Conservation (phyloP, 2,888 invertebrate species). For the Cryptocephalus moraei region DNA sequence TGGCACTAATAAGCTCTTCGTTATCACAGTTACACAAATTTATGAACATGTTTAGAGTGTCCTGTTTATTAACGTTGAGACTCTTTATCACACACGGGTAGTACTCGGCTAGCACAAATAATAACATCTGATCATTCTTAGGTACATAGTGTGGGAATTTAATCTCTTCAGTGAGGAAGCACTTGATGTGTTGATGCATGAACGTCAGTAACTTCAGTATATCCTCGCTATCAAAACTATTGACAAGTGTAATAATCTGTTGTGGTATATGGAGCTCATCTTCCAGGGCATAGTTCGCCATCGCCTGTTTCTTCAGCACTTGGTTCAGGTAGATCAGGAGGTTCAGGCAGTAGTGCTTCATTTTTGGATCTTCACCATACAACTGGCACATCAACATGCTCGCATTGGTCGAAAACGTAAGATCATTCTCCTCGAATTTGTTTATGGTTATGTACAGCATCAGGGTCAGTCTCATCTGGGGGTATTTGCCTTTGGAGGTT, state of each 20-base stretch:
- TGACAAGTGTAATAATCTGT: slow-evolving; percentile 15
- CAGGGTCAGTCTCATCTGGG: slow-evolving; percentile 17
- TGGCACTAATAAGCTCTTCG: slow-evolving; percentile 28
- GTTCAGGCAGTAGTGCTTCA: slow-evolving; percentile 22
- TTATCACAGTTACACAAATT: slow-evolving; percentile 22
- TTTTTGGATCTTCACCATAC: slow-evolving; percentile 15
- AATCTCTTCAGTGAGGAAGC: slow-evolving; percentile 20
- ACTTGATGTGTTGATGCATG: slow-evolving; percentile 20
- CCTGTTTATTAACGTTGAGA: slow-evolving; percentile 22
- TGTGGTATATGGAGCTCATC: slow-evolving; percentile 21
- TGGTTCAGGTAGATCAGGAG: slow-evolving; percentile 24
- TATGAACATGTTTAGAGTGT: slow-evolving; percentile 26
- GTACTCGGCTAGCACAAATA: slow-evolving; percentile 26
- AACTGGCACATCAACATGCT: slow-evolving; percentile 21
- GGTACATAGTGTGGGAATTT: slow-evolving; percentile 16
- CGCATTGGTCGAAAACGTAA: slow-evolving; percentile 19
- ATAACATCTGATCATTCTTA: slow-evolving; percentile 17
- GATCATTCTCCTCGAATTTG: slow-evolving; percentile 22
- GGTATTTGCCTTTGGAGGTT: slow-evolving; percentile 14
- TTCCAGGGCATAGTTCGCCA: slow-evolving; percentile 18
- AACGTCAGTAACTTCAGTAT: slow-evolving; percentile 18
- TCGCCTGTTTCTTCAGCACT: background rate
- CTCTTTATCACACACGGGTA: slow-evolving; percentile 28
- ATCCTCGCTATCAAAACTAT: slow-evolving; percentile 15
- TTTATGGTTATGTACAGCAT: slow-evolving; percentile 21